phyloP scores from a whole-genome alignment of 2,113 vertebrate species.

The Helogale parvula region DNA sequence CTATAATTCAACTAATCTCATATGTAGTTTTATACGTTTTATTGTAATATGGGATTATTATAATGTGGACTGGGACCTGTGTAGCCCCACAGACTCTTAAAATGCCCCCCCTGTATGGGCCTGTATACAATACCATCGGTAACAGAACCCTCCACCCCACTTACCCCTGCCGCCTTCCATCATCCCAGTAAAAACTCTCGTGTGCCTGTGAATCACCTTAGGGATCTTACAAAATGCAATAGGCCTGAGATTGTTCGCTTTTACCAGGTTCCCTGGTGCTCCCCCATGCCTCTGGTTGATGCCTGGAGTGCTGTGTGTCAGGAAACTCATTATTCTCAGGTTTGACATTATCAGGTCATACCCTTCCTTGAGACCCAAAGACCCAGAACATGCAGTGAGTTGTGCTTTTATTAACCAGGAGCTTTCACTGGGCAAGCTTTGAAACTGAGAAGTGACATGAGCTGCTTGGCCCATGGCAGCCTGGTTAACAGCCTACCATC shows the following conservation, averaged over 20 bases:
- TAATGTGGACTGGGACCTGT: neutral
- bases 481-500: neutral
- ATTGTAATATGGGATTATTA: neutral
- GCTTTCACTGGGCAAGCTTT: neutral
- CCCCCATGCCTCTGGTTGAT: neutral
- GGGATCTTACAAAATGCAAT: neutral
- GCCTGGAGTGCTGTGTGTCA: neutral
- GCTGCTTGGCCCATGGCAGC: neutral
- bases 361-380: neutral
- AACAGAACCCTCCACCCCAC: neutral
- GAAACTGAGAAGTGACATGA: neutral
- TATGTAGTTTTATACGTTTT: neutral
- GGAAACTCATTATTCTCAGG: neutral
- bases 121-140: neutral
- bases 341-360: neutral
- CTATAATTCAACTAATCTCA: neutral
- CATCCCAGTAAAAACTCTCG: neutral
- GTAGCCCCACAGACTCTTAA: neutral
- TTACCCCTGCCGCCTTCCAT: neutral
- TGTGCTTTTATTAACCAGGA: neutral
- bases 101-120: neutral
- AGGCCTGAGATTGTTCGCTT: neutral
- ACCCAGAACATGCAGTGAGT: neutral
- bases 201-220: neutral
- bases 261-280: neutral